Evolutionary conservation across 2,113 vertebrate genomes (phyloP), one percentile per base, ranked within the genome.

Genomic region (Bubo scandiacus): DNA sequence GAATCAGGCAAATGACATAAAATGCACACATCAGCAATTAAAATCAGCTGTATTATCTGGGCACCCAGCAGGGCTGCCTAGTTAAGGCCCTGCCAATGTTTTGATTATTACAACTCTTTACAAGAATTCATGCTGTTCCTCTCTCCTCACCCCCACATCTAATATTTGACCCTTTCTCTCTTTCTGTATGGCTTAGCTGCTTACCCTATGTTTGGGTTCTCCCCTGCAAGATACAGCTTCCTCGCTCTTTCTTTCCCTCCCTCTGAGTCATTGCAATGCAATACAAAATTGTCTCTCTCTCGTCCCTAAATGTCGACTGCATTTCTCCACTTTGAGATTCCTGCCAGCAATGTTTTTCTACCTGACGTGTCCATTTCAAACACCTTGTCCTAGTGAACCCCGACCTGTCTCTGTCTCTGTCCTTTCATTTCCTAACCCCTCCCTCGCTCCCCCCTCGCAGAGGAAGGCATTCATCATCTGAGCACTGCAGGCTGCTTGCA

Each of bases 11-110:
- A 55, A 57, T 18, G 70, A 70, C 94, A 87, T 32, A 78, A 87
- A 77, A 95, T 19, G 85, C 81, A 90, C 70, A 80, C 94, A 66
- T 42, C 75, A 94, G 92, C 96, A 95, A 96, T 97, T 97, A 97
- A 96, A 95, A 94, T 88, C 95, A 85, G 30, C 88, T 45, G 70
- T 73, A 57, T 67, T 74, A 86, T 59, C 29, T 72, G 94, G 96
- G 86, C 81, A 72, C 86, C 92, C 96, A 81, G 96, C 49, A 61
- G 93, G 14, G 94, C 94, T 95, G 91, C 85, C 92, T 91, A 79
- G 92, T 96, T 94, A 94, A 94, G 84, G 85, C 94, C 92, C 92
- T 85, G 82, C 84, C 95, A 55, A 55, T 67, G 94, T 95, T 89
- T 94, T 96, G 78, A 66, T 97, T 89, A 93, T 84, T 82, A 96